These are phyloP conservation scores for Phenganax subtilis DNA, from an alignment of 92 coral and sea anemone species.

Conservation along the genomic window DNA sequence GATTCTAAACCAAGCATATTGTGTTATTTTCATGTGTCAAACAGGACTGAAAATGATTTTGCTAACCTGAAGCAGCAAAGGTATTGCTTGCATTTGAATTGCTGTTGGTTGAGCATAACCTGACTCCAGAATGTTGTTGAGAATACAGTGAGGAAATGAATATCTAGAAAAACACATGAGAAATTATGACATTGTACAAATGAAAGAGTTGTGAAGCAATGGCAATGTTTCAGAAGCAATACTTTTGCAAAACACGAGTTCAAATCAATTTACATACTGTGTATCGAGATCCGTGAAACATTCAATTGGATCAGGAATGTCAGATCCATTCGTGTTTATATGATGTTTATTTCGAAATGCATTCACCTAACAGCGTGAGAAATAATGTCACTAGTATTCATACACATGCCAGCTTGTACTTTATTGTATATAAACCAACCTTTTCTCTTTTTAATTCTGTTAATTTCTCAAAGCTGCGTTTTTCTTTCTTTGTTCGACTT, in stretches of 20 bases:
- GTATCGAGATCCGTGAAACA: conserved; percentile 61
- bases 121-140: conserved; percentile 62
- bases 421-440: conserved; percentile 35
- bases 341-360: conserved; percentile 58
- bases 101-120: conserved; percentile 80
- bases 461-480: conserved; percentile 46
- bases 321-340: conserved; percentile 84
- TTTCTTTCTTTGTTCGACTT: conserved; percentile 9
- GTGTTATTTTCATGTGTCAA: too few species aligned
- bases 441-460: conserved; percentile 67
- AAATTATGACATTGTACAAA: background rate
- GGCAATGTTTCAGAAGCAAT: background rate
- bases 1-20: conserved; percentile 44
- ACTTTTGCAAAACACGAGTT: background rate
- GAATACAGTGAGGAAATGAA: conserved; percentile 66
- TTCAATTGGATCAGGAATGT: conserved; percentile 76
- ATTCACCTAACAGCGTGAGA: conserved; percentile 55
- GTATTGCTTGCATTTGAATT: conserved; percentile 91
- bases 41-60: too few species aligned
- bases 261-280: conserved; percentile 47
- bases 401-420: too few species aligned
- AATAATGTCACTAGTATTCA: background rate
- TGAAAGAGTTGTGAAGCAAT: background rate
- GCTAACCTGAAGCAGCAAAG: conserved; percentile 79
- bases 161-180: conserved; percentile 45